Evolutionary conservation across 2,797 vertebrate genomes (phyloP).

Genomic region (Nyctibius grandis): DNA sequence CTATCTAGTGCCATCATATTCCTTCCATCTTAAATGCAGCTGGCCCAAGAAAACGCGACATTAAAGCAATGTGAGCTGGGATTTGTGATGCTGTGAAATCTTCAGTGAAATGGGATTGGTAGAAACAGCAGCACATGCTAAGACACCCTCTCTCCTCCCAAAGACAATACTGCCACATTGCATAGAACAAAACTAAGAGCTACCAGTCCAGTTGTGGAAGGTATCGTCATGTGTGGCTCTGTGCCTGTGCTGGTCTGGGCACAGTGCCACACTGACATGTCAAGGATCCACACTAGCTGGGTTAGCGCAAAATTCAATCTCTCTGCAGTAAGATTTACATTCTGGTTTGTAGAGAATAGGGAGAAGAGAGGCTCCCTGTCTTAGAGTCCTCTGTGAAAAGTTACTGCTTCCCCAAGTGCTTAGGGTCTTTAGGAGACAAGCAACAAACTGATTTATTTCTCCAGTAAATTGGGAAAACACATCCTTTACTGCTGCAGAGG

Average conservation of each 20-base stretch:
- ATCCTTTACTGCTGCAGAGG: neutral
- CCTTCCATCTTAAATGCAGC: neutral
- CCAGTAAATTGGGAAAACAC: neutral
- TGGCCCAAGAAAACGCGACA: neutral
- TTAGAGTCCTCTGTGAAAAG: neutral
- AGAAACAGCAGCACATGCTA: neutral
- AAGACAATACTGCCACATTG: neutral
- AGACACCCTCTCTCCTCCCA: neutral
- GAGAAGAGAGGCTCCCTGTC: neutral
- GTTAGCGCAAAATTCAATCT: neutral
- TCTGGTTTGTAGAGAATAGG: neutral
- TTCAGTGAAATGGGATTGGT: neutral
- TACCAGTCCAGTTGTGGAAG: neutral
- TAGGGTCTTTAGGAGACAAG: neutral
- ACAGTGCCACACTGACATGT: neutral
- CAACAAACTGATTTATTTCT: neutral
- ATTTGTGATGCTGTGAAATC: neutral
- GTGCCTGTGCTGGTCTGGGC: neutral
- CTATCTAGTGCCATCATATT: neutral
- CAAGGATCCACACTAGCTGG: neutral
- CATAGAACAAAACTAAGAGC: neutral
- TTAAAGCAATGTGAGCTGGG: neutral
- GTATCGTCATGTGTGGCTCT: accelerated
- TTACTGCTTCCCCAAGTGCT: neutral
- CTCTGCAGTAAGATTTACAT: neutral